Conservation (phyloP, 2,888 invertebrate genomes). For the Axea sp. region DNA sequence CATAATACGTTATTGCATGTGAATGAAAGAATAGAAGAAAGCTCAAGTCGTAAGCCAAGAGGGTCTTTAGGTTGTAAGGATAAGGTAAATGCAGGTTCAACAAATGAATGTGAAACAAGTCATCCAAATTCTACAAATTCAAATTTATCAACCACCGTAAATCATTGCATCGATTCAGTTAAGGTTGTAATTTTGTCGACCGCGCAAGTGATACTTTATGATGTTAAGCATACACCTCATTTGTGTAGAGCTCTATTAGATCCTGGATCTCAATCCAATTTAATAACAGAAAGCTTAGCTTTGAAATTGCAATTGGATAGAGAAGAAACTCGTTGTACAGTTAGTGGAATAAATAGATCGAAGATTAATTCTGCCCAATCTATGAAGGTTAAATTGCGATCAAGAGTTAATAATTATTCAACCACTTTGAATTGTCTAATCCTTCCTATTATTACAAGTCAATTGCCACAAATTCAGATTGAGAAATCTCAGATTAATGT, state of each 20-base stretch:
- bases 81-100: no score
- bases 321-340: neutral
- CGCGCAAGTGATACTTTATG: conserved; percentile 2
- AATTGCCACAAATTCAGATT: neutral
- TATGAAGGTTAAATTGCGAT: neutral
- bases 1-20: conserved; percentile 6
- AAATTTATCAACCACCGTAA: no score
- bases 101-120: no score
- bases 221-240: neutral
- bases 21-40: no score
- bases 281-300: conserved; percentile 40
- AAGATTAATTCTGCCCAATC: neutral
- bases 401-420: neutral
- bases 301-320: neutral
- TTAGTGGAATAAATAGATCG: conserved; percentile 4
- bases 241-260: conserved; percentile 44
- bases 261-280: conserved; percentile 47
- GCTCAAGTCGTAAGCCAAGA: no score
- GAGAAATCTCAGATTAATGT: neutral
- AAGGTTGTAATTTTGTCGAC: neutral
- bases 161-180: neutral
- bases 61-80: no score
- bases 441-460: conserved; percentile 3
- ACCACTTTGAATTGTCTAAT: conserved; percentile 15
- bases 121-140: no score